A percentile compares a stretch with the other conserved stretches of the same genome.
phyloP scores from a whole-genome alignment of 2,113 vertebrate genomes.

The Protobothrops flavoviridis region DNA sequence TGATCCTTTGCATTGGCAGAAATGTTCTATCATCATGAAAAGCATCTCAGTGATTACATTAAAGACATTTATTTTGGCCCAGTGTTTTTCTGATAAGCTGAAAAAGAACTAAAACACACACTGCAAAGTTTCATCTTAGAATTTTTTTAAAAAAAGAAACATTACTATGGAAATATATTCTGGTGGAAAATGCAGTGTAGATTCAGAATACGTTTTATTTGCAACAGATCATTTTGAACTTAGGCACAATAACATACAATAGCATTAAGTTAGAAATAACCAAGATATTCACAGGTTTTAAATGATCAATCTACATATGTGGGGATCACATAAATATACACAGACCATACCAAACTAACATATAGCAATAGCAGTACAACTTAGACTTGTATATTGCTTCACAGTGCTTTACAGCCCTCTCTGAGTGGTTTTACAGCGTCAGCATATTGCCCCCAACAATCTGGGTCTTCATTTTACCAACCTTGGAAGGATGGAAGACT shows the following conservation, averaged over 20 bases:
- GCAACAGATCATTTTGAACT: not conserved
- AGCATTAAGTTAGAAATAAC: not conserved
- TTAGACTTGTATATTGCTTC: not conserved
- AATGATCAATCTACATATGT: not conserved
- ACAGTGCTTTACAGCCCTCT: not conserved
- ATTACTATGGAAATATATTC: not conserved
- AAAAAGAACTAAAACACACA: slow-evolving; percentile 33
- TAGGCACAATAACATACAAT: slow-evolving; percentile 1
- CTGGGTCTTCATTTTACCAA: not conserved
- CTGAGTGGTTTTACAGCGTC: not conserved
- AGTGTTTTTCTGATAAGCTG: slow-evolving; percentile 8
- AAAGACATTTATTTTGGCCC: not conserved
- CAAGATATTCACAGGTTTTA: not conserved
- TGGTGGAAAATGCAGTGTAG: not conserved
- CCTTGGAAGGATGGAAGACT: not conserved
- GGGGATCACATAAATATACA: not conserved
- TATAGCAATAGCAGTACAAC: not conserved
- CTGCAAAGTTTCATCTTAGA: slow-evolving; percentile 14
- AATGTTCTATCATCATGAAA: slow-evolving; percentile 27
- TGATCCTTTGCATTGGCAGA: slow-evolving; percentile 9
- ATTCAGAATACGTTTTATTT: not conserved
- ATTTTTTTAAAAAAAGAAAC: not conserved
- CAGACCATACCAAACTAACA: not conserved
- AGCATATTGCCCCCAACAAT: not conserved
- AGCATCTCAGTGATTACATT: slow-evolving; percentile 9